These are phyloP conservation scores for Achroia grisella DNA, from an alignment of 1,140 invertebrate genomes.

Conservation along the genomic window DNA sequence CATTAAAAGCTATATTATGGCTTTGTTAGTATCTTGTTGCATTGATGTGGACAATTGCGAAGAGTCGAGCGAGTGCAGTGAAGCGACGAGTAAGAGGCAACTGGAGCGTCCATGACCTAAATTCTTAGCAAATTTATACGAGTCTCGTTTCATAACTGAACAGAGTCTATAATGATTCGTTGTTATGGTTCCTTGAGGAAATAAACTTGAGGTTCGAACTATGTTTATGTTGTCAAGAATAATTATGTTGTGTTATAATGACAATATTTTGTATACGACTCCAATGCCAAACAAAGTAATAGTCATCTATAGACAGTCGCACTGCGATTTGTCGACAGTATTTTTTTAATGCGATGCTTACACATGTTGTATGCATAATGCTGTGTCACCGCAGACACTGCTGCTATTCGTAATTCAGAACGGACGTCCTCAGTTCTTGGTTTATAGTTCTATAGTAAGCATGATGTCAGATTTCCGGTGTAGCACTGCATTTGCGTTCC, in stretches of 20 bases:
- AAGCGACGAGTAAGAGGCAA: slow-evolving; percentile 50
- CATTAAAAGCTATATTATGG: not conserved
- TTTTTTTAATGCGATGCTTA: slow-evolving; percentile 12
- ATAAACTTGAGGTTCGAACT: not conserved
- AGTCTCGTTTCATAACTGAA: slow-evolving; percentile 38
- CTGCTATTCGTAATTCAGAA: slow-evolving; percentile 36
- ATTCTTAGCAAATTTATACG: slow-evolving; percentile 43
- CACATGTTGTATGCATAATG: slow-evolving; percentile 20
- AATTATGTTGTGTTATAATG: not conserved
- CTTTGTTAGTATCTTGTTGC: slow-evolving; percentile 2
- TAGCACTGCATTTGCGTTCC: slow-evolving; percentile 20
- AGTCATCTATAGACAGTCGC: too few relatives aligned
- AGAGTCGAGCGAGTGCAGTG: slow-evolving; percentile 40
- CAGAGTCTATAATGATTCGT: slow-evolving; percentile 25
- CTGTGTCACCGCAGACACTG: slow-evolving; percentile 34
- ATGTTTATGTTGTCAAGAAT: not conserved
- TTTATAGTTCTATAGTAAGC: slow-evolving; percentile 38
- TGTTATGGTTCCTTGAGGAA: slow-evolving; percentile 14
- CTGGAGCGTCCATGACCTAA: slow-evolving; percentile 48
- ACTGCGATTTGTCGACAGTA: not conserved
- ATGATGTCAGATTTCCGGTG: slow-evolving; percentile 54
- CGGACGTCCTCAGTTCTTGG: slow-evolving; percentile 49
- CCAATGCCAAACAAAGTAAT: too few relatives aligned
- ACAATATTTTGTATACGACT: too few relatives aligned
- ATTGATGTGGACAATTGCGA: slow-evolving; percentile 27